These are phyloP conservation scores for Drosophila ficusphila DNA, from an alignment of 1,140 invertebrate species.

Conservation along the genomic window DNA sequence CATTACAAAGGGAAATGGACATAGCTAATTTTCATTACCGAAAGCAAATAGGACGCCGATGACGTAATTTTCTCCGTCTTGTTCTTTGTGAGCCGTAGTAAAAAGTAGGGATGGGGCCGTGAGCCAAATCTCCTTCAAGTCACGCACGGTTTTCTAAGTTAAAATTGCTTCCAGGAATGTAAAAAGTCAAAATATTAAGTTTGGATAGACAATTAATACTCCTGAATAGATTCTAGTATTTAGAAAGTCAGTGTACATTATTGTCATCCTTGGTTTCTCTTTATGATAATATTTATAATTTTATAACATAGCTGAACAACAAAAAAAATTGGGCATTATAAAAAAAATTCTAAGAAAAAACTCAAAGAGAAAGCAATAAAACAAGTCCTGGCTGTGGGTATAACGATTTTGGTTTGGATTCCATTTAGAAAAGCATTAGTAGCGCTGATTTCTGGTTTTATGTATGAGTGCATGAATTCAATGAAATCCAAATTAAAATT, in stretches of 20 bases:
- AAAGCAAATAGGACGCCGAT: slow-evolving; percentile 71
- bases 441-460: slow-evolving; percentile 22
- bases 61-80: slow-evolving; percentile 69
- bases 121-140: slow-evolving; percentile 4
- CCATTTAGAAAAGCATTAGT: slow-evolving; percentile 41
- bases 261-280: too few species aligned
- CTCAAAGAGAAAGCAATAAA: too few species aligned
- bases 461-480: slow-evolving; percentile 46
- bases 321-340: too few species aligned
- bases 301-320: neutral
- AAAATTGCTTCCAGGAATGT: too few species aligned
- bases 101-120: slow-evolving; percentile 30
- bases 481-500: slow-evolving; percentile 71
- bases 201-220: too few species aligned
- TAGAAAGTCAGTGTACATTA: too few species aligned
- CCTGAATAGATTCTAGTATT: too few species aligned
- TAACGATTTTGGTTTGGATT: too few species aligned
- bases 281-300: neutral
- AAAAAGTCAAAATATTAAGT: too few species aligned
- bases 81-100: slow-evolving; percentile 36
- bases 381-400: too few species aligned
- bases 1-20: slow-evolving; percentile 22
- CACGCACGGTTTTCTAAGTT: neutral
- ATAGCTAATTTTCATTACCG: slow-evolving; percentile 38
- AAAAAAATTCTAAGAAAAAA: too few species aligned